Evolutionary conservation across 2,888 invertebrate genomes (phyloP), one percentile per base, ranked within the genome.

Genomic region (Tridacna gigas): DNA sequence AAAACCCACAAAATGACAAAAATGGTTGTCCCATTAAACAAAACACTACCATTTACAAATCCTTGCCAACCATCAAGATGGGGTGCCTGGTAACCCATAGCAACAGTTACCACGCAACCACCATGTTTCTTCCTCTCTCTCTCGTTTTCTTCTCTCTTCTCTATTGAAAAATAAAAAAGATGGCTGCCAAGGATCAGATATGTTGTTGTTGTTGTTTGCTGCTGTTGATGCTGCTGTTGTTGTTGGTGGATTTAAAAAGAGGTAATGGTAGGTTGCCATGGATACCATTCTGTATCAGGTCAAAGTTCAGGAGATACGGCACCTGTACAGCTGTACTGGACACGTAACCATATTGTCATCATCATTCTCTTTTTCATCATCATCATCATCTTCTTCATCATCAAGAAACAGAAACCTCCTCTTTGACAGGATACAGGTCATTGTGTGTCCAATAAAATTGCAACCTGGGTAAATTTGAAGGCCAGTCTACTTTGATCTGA

Each of bases 401-500:
- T 37, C 37, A 7, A 4, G 7, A 37, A 37, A 37, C 37, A 37
- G 37, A 37, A 37, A 37, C 37, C 37, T 37, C 15, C 11, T 47
- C 22, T 51, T 48, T 37, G 56, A 51, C 48, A 45, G 28, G 60
- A 22, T 26, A 77, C 37, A 20, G 60, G 79, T 66, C 69, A 63
- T 75, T 71, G 28, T 79, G 77, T 66, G 65, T 56, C 51, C 65
- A 37, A 73, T 63, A 71, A 86, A 82, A 80, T 45, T 83, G 83
- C 48, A 82, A 56, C 78, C 63, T 75, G 79, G 79, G 48, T 37
- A 25, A 25, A 45, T 22, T 13, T 18, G 47, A 79, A 51, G 74
- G 71, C 75, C 22, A 18, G 67, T 86, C 84, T 84, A 86, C 84
- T 86, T 86, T 18, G 86, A 86, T 66, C 84, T 86, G 83, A 37